Evolutionary conservation across 1,140 invertebrate genomes (phyloP).

Genomic region (Paracyclopina nana): DNA sequence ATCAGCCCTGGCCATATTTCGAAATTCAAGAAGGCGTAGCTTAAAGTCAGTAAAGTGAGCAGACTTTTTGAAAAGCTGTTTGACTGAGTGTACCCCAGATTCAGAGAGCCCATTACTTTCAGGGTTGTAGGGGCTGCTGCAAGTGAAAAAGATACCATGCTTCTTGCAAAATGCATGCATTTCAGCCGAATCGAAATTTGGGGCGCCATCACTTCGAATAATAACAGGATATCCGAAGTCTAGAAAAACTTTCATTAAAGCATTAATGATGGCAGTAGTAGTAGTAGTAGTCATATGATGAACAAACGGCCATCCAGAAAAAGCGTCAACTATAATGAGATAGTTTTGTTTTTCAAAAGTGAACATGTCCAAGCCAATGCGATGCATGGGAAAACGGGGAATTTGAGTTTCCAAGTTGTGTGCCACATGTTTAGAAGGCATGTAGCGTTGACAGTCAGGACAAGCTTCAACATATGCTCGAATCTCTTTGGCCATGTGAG

Average conservation of each 20-base stretch:
- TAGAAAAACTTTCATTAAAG: conserved; percentile 2
- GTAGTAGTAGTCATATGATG: background rate
- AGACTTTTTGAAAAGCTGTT: background rate
- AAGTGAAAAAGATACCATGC: background rate
- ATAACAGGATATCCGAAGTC: background rate
- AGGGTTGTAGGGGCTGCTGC: background rate
- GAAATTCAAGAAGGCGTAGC: no score
- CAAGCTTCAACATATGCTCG: background rate
- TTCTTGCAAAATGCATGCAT: background rate
- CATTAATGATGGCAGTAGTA: background rate
- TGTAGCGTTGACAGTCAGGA: background rate
- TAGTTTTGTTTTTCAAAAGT: background rate
- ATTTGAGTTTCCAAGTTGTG: background rate
- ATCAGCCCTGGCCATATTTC: no score
- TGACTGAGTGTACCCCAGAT: conserved; percentile 1
- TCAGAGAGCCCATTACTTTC: background rate
- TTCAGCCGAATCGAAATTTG: conserved; percentile 3
- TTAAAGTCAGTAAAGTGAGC: no score
- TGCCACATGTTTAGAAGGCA: background rate
- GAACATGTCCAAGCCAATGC: background rate
- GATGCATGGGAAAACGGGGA: background rate
- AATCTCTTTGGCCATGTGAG: conserved; percentile 2
- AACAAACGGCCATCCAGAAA: background rate
- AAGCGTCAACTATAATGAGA: background rate
- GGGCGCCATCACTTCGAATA: background rate